phyloP scores from a whole-genome alignment of 2,888 invertebrate species.

The Tipula confusa region DNA sequence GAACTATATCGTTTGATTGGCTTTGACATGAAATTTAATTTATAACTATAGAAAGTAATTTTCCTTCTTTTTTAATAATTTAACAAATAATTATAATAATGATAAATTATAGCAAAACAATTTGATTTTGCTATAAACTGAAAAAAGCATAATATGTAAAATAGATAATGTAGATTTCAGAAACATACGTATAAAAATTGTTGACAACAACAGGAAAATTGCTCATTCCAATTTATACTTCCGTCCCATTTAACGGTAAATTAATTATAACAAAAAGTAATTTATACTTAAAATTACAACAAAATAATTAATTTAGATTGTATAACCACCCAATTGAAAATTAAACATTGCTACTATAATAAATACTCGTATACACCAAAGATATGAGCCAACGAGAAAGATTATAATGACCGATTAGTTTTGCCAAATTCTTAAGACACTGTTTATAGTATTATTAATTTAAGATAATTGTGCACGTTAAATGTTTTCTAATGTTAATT shows the following conservation, averaged over 20 bases:
- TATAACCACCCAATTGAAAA: no score
- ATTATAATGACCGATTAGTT: neutral
- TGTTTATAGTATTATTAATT: neutral
- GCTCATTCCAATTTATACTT: neutral
- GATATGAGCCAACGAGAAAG: no score
- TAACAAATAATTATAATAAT: no score
- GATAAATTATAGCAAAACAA: neutral
- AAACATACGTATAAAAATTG: neutral
- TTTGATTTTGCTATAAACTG: neutral
- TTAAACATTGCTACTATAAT: no score
- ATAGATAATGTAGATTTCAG: neutral
- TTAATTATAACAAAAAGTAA: neutral
- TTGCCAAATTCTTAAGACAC: neutral
- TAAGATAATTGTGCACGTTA: neutral
- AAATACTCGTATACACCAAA: neutral
- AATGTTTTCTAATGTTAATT: neutral
- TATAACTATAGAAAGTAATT: neutral
- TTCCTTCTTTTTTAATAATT: no score
- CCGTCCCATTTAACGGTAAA: neutral
- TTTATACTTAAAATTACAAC: neutral
- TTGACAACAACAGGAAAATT: neutral
- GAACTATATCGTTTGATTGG: neutral
- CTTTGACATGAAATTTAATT: neutral
- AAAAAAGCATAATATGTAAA: neutral
- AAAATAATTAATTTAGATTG: neutral